A percentile compares a stretch with the other conserved stretches of the same genome.
Conservation (phyloP, 2,797 vertebrate genomes). For the Bucorvus abyssinicus region DNA sequence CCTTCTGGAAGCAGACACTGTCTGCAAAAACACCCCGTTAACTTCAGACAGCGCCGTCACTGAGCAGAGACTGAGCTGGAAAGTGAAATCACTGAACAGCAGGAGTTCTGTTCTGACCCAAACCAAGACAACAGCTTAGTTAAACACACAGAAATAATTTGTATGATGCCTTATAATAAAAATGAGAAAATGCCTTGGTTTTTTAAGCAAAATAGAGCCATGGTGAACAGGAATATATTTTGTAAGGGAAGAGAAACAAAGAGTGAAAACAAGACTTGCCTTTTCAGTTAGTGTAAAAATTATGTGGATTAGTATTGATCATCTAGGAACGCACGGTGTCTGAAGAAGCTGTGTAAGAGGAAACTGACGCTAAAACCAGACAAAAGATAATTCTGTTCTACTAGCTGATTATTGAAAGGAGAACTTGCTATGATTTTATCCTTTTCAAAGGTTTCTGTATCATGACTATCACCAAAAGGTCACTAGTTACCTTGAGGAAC, state of each 20-base stretch:
- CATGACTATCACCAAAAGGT: not conserved
- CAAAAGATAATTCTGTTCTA: not conserved
- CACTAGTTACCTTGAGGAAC: not conserved
- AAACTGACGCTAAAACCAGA: not conserved
- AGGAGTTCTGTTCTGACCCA: too few species aligned
- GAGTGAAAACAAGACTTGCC: not conserved
- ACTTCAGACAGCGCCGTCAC: too few species aligned
- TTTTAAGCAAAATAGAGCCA: not conserved
- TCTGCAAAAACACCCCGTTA: too few species aligned
- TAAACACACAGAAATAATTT: conserved; percentile 26
- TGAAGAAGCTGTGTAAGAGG: not conserved
- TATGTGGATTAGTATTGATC: not conserved
- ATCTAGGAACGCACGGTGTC: not conserved
- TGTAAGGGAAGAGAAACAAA: not conserved
- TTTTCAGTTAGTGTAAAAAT: not conserved
- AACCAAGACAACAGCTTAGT: not conserved
- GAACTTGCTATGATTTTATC: not conserved
- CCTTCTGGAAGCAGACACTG: too few species aligned
- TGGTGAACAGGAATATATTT: not conserved
- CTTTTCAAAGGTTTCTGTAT: not conserved
- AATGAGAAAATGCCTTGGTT: not conserved
- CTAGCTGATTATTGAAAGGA: not conserved
- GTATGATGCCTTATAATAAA: not conserved
- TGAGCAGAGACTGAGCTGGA: too few species aligned
- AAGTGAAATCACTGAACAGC: too few species aligned